These are phyloP conservation scores for Takifugu flavidus DNA, from an alignment of 2,113 vertebrate species.

Conservation along the genomic window DNA sequence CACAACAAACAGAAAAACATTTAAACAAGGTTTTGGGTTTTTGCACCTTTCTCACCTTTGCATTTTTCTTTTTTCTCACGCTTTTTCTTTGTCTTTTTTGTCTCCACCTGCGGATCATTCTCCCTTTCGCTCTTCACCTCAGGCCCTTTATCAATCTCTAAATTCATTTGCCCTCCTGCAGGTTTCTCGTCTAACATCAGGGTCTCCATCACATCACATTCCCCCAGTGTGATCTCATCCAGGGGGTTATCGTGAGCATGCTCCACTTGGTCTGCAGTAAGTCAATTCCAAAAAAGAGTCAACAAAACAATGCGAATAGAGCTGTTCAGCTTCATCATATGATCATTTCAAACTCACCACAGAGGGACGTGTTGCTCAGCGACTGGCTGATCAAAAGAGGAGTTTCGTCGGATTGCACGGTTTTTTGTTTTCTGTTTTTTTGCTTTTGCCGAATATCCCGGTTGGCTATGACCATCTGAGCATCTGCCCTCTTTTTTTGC, in stretches of 20 bases:
- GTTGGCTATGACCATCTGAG: conserved; percentile 75
- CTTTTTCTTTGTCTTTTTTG: conserved; percentile 61
- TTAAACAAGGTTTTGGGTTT: not conserved
- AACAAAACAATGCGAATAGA: not conserved
- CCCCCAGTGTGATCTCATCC: conserved; percentile 72
- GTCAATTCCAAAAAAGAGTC: too few species aligned
- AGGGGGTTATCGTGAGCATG: conserved; percentile 70
- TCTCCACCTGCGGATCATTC: conserved; percentile 23
- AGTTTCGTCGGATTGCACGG: conserved; percentile 61
- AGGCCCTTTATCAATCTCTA: conserved; percentile 47
- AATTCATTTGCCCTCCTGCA: conserved; percentile 44
- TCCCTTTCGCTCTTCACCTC: conserved; percentile 29
- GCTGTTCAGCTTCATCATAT: not conserved
- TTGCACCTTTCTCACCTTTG: conserved; percentile 45
- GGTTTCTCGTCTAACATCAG: conserved; percentile 24
- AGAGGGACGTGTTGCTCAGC: conserved; percentile 70
- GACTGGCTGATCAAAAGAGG: conserved; percentile 72
- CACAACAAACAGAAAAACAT: not conserved
- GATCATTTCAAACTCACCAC: conserved; percentile 47
- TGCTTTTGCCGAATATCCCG: conserved; percentile 62
- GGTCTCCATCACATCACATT: conserved; percentile 33
- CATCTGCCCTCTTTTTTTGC: conserved; percentile 71
- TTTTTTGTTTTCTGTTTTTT: conserved; percentile 61
- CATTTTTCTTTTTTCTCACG: conserved; percentile 55
- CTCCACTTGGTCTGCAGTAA: conserved; percentile 63